Base-by-base conservation (phyloP, 2,888 invertebrate genomes). In the Smittia aterrima region DNA sequence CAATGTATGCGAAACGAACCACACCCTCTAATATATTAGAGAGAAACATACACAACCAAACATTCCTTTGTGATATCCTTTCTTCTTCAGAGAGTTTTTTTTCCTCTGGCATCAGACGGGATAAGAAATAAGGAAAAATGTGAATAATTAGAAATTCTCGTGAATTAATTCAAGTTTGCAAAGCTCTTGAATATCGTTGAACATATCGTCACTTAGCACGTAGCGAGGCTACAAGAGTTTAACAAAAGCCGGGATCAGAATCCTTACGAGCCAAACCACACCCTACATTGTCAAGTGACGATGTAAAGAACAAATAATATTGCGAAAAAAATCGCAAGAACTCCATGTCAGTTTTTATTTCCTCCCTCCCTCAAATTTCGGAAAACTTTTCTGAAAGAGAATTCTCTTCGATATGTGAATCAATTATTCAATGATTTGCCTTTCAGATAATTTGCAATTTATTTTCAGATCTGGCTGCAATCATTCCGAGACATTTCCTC, bases 301-400 rank as follows among this genome's bases (percentile, higher is more conserved):
- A 58, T 58, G 27, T 64, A 64, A 64, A 22, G 27, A 64, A 64
- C 64, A 27, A 64, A 64, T 64, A 64, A 64, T 64, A 64, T 25
- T 27, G 64, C 64, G 25, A 64, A 64, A 64, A 58, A 64, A 25
- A 64, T 58, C 24, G 58, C 58, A 58, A 58, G 58, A 24, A 58
- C 24, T 58, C 24, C 24, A 22, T 58, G 20, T 58, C 24, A 22
- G 20, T 58, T 58, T 58, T 58, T 58, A 2, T 16, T 4, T 16
- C 47, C 9, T n/a, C n/a, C 13, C 47, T 4, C n/a, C 47, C 47
- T 47, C 47, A 47, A 2, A 47, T 11, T 6, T 47, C 47, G 47
- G n/a, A 47, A 47, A 47, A 47, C n/a, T 47, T 47, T 47, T 4
- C 11, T 11, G 38, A 11, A 38, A 38, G 11, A 38, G 6, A 38